A percentile compares a stretch with the other conserved stretches of the same genome.
These are phyloP conservation scores for Danionella cerebrum DNA, from an alignment of 2,113 vertebrate species.

Conservation along the genomic window DNA sequence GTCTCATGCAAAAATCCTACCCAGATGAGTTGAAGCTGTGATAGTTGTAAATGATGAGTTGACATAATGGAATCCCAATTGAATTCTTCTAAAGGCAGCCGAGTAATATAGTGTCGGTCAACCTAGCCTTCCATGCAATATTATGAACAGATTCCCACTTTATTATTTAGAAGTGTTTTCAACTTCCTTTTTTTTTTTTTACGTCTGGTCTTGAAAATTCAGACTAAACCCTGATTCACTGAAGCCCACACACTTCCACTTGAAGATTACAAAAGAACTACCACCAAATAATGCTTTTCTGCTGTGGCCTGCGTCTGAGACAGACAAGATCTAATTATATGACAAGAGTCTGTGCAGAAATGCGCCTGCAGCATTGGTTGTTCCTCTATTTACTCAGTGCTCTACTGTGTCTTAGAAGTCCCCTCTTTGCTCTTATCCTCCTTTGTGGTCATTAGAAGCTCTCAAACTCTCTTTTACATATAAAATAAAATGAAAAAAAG, in stretches of 20 bases:
- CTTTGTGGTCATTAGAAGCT: not conserved
- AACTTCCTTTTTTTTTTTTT: not conserved
- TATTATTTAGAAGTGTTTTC: not conserved
- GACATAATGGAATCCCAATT: too few relatives aligned
- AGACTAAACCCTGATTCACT: not conserved
- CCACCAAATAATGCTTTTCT: constrained; percentile 4
- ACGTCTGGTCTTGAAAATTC: not conserved
- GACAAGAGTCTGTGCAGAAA: constrained; percentile 13
- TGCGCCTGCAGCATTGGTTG: not conserved
- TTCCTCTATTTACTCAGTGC: not conserved
- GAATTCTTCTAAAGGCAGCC: too few relatives aligned
- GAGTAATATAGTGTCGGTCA: too few relatives aligned
- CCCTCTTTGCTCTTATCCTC: not conserved
- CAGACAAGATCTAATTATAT: constrained; percentile 24
- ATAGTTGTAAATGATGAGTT: too few relatives aligned
- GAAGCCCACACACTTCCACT: not conserved
- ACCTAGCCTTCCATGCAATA: too few relatives aligned
- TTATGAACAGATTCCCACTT: too few relatives aligned
- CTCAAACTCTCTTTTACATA: not conserved
- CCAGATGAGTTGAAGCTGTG: too few relatives aligned
- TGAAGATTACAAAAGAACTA: not conserved
- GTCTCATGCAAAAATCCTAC: too few relatives aligned
- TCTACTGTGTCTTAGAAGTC: not conserved
- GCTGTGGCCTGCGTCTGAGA: constrained; percentile 1
- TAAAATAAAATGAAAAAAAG: too few relatives aligned